Evolutionary conservation across 2,888 invertebrate genomes (phyloP).

Genomic region (Rhagophthalmus giganteus): DNA sequence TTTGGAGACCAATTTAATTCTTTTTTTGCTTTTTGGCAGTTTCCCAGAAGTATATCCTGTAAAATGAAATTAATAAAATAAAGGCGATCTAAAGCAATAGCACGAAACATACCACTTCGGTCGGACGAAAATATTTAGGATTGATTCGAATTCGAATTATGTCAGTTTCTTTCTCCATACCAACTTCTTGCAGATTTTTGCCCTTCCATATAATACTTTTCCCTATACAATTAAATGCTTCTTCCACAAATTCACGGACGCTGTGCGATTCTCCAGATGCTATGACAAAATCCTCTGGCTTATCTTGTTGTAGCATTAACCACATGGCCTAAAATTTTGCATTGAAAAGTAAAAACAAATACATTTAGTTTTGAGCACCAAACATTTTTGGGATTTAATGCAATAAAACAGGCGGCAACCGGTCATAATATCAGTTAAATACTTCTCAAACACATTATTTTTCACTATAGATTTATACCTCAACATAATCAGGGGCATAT

Average conservation of each 20-base stretch:
- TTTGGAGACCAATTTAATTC: constrained; percentile 88
- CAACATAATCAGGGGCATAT: constrained; percentile 93
- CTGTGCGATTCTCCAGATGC: constrained; percentile 95
- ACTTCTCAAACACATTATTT: constrained; percentile 1
- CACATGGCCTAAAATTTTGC: constrained; percentile 89
- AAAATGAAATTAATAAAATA: constrained; percentile 29
- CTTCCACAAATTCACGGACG: constrained; percentile 94
- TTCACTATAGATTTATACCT: no score
- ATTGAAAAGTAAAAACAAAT: constrained; percentile 1
- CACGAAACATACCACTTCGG: constrained; percentile 82
- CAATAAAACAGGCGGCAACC: no score
- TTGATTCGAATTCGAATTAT: constrained; percentile 85
- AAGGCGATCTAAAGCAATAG: no score
- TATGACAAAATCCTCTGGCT: constrained; percentile 95
- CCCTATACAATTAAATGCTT: constrained; percentile 82
- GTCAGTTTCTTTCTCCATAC: constrained; percentile 69
- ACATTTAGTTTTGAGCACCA: no score
- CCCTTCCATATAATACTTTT: constrained; percentile 88
- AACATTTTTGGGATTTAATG: no score
- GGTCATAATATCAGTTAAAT: neutral
- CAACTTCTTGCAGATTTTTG: constrained; percentile 78
- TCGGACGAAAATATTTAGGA: constrained; percentile 93
- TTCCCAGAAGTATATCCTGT: constrained; percentile 88
- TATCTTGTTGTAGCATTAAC: constrained; percentile 94
- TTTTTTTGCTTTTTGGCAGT: constrained; percentile 85